Evolutionary conservation across 1,140 invertebrate genomes (phyloP).

Genomic region (Temnothorax nylanderi): DNA sequence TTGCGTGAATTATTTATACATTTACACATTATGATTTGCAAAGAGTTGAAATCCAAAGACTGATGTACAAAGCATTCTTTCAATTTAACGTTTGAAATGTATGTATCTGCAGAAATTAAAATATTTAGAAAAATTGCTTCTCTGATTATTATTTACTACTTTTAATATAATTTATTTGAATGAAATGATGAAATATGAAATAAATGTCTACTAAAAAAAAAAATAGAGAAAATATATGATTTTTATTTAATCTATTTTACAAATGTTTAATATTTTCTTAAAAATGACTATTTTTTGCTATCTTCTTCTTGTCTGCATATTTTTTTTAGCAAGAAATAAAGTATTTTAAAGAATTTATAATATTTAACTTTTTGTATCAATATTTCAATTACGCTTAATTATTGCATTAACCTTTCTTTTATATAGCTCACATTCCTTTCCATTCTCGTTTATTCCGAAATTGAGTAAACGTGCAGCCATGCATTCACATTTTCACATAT

Average conservation of each 20-base stretch:
- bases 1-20: constrained; percentile 19
- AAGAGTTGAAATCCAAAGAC: background rate
- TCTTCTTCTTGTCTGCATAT: background rate
- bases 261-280: background rate
- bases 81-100: background rate
- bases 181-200: background rate
- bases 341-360: constrained; percentile 15
- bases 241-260: background rate
- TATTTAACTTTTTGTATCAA: background rate
- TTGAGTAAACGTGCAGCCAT: background rate
- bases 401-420: background rate
- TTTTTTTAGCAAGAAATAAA: background rate
- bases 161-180: background rate
- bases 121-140: background rate
- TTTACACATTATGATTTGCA: background rate
- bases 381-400: background rate
- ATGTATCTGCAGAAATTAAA: background rate
- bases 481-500: constrained; percentile 16
- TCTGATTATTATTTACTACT: background rate
- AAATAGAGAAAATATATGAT: background rate
- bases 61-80: background rate
- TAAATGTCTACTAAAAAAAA: background rate
- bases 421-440: background rate
- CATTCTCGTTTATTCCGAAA: constrained; percentile 3
- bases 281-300: background rate